These are phyloP conservation scores for Sinodicranocentrus sp. DNA, from an alignment of 2,888 invertebrate species.

Conservation along the genomic window DNA sequence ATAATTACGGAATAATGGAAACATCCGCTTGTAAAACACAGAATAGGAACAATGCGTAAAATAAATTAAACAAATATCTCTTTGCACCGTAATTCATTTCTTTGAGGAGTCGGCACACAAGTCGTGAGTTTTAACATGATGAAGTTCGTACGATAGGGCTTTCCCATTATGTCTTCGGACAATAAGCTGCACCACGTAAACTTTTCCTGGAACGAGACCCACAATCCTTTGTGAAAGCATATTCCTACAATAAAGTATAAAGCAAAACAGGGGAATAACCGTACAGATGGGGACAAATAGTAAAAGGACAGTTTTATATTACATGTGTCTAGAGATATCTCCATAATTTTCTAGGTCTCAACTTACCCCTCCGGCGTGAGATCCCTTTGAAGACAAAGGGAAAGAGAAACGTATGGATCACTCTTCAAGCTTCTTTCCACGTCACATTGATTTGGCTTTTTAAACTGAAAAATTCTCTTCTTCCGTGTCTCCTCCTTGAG, in stretches of 20 bases:
- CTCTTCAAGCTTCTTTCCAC: constrained; percentile 79
- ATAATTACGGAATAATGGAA: not conserved
- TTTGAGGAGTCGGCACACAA: constrained; percentile 75
- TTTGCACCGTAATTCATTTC: constrained; percentile 5
- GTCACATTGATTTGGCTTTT: constrained; percentile 80
- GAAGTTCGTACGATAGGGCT: constrained; percentile 82
- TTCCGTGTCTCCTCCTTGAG: constrained; percentile 78
- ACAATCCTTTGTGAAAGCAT: constrained; percentile 80
- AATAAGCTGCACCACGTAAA: constrained; percentile 82
- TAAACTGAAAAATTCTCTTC: constrained; percentile 75
- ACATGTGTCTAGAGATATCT: too few species aligned
- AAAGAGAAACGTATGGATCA: constrained; percentile 78
- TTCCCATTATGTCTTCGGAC: constrained; percentile 81
- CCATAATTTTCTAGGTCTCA: constrained; percentile 27
- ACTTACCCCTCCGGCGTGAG: constrained; percentile 67
- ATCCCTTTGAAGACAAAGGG: constrained; percentile 78
- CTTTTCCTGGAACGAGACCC: constrained; percentile 80
- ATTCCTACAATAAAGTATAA: constrained; percentile 51
- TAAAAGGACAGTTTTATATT: not conserved
- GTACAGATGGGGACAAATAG: too few species aligned
- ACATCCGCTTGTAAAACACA: not conserved
- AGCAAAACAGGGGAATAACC: constrained; percentile 15
- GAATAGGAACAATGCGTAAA: constrained; percentile 1
- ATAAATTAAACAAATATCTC: constrained; percentile 17
- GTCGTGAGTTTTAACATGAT: constrained; percentile 79